These are phyloP conservation scores for Tortricodes alternella DNA, from an alignment of 2,888 invertebrate species.

Conservation along the genomic window DNA sequence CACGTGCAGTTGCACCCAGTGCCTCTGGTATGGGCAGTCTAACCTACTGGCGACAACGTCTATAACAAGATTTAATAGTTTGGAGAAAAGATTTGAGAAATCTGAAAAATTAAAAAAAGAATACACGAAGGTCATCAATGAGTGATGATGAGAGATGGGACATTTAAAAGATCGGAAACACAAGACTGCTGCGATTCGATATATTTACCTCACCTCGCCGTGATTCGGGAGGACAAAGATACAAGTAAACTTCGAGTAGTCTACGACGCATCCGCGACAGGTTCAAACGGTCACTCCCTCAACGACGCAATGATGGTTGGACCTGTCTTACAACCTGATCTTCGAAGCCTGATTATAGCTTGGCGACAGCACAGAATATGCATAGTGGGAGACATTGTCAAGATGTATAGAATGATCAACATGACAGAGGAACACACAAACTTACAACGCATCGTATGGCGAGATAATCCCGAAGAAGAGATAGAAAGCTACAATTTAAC, in stretches of 20 bases:
- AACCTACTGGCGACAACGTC: too few relatives aligned
- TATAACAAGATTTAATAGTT: conserved; percentile 32
- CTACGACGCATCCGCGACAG: conserved; percentile 36
- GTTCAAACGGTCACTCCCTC: conserved; percentile 30
- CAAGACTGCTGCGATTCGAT: conserved; percentile 7
- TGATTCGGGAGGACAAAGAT: conserved; percentile 36
- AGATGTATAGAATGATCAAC: conserved; percentile 39
- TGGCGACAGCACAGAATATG: conserved; percentile 34
- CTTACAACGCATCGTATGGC: neutral
- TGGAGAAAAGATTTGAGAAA: conserved; percentile 30
- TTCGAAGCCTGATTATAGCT: conserved; percentile 32
- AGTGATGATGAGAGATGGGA: conserved; percentile 20
- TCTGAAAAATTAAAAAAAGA: conserved; percentile 23
- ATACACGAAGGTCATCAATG: conserved; percentile 32
- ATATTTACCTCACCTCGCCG: conserved; percentile 39
- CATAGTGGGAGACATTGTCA: conserved; percentile 36
- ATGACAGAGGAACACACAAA: neutral
- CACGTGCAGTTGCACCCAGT: too few relatives aligned
- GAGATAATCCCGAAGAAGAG: neutral
- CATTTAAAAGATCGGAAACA: neutral
- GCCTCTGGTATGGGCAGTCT: too few relatives aligned
- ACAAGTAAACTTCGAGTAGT: conserved; percentile 38
- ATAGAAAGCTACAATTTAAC: neutral
- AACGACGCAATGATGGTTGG: conserved; percentile 35
- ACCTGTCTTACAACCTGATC: conserved; percentile 35